Evolutionary conservation across 2,888 invertebrate genomes (phyloP).

Genomic region (Apeira syringaria): DNA sequence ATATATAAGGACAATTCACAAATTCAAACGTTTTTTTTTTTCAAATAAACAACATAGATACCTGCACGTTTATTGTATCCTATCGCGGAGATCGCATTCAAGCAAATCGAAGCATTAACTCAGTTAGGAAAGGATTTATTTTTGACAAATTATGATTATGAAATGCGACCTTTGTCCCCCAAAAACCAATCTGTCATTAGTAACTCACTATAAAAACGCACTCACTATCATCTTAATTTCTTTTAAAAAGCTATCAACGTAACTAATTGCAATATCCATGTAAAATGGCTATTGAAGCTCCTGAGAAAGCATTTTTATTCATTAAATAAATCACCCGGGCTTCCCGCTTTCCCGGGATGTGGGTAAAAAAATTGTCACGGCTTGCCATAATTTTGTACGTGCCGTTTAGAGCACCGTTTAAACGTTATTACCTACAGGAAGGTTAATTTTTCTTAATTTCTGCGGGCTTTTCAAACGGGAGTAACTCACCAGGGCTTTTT

Average conservation of each 20-base stretch:
- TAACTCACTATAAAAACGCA: conserved; percentile 10
- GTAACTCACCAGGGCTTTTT: conserved; percentile 33
- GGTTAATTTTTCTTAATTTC: conserved; percentile 80
- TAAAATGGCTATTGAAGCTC: conserved; percentile 52
- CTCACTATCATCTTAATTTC: conserved; percentile 40
- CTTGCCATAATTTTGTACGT: conserved; percentile 81
- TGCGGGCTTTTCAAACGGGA: conserved; percentile 51
- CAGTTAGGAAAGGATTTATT: too few relatives aligned
- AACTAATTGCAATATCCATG: conserved; percentile 74
- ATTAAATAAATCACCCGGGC: conserved; percentile 78
- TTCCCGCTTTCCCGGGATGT: conserved; percentile 61
- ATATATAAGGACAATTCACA: too few relatives aligned
- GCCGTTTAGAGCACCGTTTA: conserved; percentile 55
- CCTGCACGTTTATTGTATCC: too few relatives aligned
- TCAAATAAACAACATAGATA: too few relatives aligned
- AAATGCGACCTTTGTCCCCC: background rate
- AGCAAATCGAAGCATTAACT: too few relatives aligned
- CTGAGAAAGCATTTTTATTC: conserved; percentile 76
- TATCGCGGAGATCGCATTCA: too few relatives aligned
- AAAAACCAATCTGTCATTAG: too few relatives aligned
- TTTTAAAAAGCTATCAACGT: conserved; percentile 60
- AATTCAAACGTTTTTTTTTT: too few relatives aligned
- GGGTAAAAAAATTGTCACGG: conserved; percentile 77
- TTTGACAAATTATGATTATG: conserved; percentile 1
- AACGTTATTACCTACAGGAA: conserved; percentile 67